These are phyloP conservation scores for Eristalis tenax DNA, from an alignment of 2,888 invertebrate genomes.

Conservation along the genomic window DNA sequence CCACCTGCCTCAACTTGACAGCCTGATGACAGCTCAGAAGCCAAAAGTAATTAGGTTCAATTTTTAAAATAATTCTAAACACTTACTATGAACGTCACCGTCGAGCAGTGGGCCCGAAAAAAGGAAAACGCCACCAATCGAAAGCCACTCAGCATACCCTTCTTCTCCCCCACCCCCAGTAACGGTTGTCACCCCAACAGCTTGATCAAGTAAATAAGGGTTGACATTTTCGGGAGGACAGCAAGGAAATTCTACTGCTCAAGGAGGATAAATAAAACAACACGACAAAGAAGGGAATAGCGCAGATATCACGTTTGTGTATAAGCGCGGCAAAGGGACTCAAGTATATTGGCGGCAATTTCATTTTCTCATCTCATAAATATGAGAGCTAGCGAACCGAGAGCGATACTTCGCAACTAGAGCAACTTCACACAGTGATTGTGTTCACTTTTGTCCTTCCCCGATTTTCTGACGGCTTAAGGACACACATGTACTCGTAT, in stretches of 20 bases:
- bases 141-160: conserved; percentile 38
- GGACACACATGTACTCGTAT: neutral
- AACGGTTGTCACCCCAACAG: neutral
- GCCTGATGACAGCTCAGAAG: conserved; percentile 53
- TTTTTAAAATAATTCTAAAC: conserved; percentile 53
- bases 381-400: conserved; percentile 54
- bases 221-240: conserved; percentile 30
- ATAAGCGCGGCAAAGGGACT: neutral
- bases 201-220: conserved; percentile 31
- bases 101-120: neutral
- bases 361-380: conserved; percentile 68
- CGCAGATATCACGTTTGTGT: conserved; percentile 3
- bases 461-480: neutral
- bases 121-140: conserved; percentile 25
- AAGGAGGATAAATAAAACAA: conserved; percentile 58
- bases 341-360: conserved; percentile 52
- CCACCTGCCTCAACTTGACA: conserved; percentile 14
- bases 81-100: conserved; percentile 9
- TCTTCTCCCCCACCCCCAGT: too few species aligned
- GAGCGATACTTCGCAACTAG: conserved; percentile 58
- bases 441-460: conserved; percentile 14
- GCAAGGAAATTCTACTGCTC: conserved; percentile 36
- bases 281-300: neutral
- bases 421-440: conserved; percentile 35
- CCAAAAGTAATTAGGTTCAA: conserved; percentile 58